Base-by-base conservation (phyloP, 2,888 invertebrate species). In the Lamellibrachia columna region DNA sequence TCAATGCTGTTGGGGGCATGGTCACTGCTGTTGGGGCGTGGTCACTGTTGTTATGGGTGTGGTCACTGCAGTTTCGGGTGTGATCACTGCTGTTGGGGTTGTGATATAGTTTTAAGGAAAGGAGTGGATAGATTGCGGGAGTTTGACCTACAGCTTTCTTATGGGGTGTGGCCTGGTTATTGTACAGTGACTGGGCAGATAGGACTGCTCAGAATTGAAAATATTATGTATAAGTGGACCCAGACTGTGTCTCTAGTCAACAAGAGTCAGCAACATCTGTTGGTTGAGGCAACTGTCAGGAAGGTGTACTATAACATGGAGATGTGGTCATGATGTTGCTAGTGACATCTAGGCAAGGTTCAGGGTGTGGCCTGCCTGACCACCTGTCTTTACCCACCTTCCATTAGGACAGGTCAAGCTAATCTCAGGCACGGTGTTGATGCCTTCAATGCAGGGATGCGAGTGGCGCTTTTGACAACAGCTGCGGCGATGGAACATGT, bases 381-480 rank as follows among this genome's bases (percentile, higher is more conserved):
- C 4, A 75, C 75, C 75, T 75, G 75, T 11, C 75, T 75, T 75
- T 75, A 75, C 75, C 75, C 75, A 75, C 75, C 75, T 75, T 75
- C 75, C 75, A 75, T 75, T 75, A 75, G 75, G 75, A 75, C 75
- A 75, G 75, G 75, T 75, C 75, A 75, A 75, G 75, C 75, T 75
- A 75, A 75, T 75, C 75, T 75, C 75, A n/a, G 75, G 75, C 75
- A 75, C 75, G 75, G 22, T 75, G 75, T 75, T 75, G 75, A 75
- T 22, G 75, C 75, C 75, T 75, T 75, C 75, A 75, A 75, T 75
- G 75, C 75, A 75, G 22, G 75, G 75, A 22, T 75, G 75, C 75
- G 75, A 75, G 75, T 75, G 75, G 75, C 75, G 75, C 75, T 75
- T 75, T 75, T 75, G 75, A 75, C 75, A 75, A 75, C 75, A 75